Evolutionary conservation across 2,797 vertebrate species (phyloP).

Genomic region (Gymnodraco acuticeps): DNA sequence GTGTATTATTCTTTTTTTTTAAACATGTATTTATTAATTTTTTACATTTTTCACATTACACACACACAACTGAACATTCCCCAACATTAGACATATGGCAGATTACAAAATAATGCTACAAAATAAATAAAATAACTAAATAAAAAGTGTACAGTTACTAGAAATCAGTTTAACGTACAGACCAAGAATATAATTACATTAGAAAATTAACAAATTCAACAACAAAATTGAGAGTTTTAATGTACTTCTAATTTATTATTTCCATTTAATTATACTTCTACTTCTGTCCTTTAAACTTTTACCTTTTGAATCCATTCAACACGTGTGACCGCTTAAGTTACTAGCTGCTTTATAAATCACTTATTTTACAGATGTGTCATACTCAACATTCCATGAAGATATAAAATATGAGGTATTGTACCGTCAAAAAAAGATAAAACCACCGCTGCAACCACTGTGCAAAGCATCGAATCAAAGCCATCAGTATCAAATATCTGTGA

Average conservation of each 20-base stretch:
- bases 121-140: too few relatives aligned
- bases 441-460: background rate
- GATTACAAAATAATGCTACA: too few relatives aligned
- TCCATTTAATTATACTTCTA: background rate
- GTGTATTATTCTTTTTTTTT: background rate
- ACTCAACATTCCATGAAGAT: background rate
- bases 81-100: too few relatives aligned
- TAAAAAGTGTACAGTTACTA: too few relatives aligned
- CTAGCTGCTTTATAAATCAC: background rate
- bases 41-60: too few relatives aligned
- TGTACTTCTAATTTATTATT: background rate
- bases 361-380: background rate
- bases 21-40: too few relatives aligned
- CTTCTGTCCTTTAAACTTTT: background rate
- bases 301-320: background rate
- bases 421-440: too few relatives aligned
- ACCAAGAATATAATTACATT: too few relatives aligned
- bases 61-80: too few relatives aligned
- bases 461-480: constrained; percentile 4
- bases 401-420: background rate
- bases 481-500: constrained; percentile 12
- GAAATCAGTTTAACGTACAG: too few relatives aligned
- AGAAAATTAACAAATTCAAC: too few relatives aligned
- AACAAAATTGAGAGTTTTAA: background rate
- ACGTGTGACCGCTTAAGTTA: background rate